These are phyloP conservation scores for Montifringilla adamsi DNA, from an alignment of 2,113 vertebrate species.

Conservation along the genomic window DNA sequence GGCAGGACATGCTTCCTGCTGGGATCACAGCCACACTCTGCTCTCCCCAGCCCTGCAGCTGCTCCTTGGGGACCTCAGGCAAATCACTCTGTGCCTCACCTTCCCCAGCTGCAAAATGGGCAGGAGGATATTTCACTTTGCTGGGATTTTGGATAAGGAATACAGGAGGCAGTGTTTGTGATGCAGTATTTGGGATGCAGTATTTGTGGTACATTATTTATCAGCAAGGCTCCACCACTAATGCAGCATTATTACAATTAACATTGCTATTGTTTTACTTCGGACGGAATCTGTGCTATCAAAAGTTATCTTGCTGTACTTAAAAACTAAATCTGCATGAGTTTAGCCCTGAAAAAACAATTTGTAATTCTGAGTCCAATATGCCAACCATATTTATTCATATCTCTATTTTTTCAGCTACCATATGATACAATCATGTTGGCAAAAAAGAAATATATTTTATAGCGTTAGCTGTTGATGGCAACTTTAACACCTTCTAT, in stretches of 20 bases:
- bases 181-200: not conserved
- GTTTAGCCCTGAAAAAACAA: not conserved
- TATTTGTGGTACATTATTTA: not conserved
- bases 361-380: not conserved
- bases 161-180: not conserved
- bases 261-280: not conserved
- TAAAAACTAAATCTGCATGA: not conserved
- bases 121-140: not conserved
- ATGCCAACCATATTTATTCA: not conserved
- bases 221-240: not conserved
- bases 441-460: not conserved
- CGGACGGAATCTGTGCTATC: not conserved
- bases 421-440: not conserved
- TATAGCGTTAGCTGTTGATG: not conserved
- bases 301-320: not conserved
- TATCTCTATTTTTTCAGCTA: not conserved
- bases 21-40: rapidly evolving
- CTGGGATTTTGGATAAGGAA: not conserved
- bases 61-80: not conserved
- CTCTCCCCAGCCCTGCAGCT: not conserved
- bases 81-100: not conserved
- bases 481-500: not conserved
- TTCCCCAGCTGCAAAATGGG: not conserved
- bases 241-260: not conserved
- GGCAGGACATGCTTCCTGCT: not conserved